phyloP scores from a whole-genome alignment of 2,888 invertebrate species.

The Pyrochroa serraticornis region DNA sequence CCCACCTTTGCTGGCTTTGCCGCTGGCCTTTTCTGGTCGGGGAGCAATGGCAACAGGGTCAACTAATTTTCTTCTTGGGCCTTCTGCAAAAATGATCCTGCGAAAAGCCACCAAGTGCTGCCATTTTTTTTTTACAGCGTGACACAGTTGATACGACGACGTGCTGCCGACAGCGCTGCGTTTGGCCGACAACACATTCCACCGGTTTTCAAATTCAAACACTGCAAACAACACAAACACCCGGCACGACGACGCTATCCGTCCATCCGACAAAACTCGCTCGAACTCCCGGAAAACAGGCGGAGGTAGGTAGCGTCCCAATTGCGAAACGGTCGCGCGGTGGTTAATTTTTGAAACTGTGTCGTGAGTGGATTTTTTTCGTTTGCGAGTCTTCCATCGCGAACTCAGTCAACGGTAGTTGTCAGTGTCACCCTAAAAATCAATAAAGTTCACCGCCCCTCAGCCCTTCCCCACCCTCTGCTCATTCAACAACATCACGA shows the following conservation, averaged over 20 bases:
- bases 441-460: slow-evolving; percentile 65
- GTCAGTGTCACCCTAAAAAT: slow-evolving; percentile 73
- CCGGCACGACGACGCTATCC: slow-evolving; percentile 25
- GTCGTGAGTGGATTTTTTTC: slow-evolving; percentile 58
- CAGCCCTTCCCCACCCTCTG: slow-evolving; percentile 58
- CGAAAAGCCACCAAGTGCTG: slow-evolving; percentile 59
- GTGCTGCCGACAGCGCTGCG: slow-evolving; percentile 49
- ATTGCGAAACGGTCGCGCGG: slow-evolving; percentile 3
- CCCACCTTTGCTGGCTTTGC: slow-evolving; percentile 57
- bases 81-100: slow-evolving; percentile 61
- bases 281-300: slow-evolving; percentile 29
- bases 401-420: slow-evolving; percentile 63
- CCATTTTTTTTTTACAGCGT: slow-evolving; percentile 63
- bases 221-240: slow-evolving; percentile 47
- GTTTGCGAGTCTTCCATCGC: slow-evolving; percentile 60
- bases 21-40: slow-evolving; percentile 52
- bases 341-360: slow-evolving; percentile 42
- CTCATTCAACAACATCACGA: slow-evolving; percentile 56
- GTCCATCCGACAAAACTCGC: slow-evolving; percentile 32
- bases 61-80: slow-evolving; percentile 64
- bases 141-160: slow-evolving; percentile 54
- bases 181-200: slow-evolving; percentile 54
- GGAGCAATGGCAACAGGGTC: slow-evolving; percentile 59
- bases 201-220: slow-evolving; percentile 56
- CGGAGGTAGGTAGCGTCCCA: background rate